These are phyloP conservation scores for Goniozus legneri DNA, from an alignment of 1,140 invertebrate genomes.

Conservation along the genomic window DNA sequence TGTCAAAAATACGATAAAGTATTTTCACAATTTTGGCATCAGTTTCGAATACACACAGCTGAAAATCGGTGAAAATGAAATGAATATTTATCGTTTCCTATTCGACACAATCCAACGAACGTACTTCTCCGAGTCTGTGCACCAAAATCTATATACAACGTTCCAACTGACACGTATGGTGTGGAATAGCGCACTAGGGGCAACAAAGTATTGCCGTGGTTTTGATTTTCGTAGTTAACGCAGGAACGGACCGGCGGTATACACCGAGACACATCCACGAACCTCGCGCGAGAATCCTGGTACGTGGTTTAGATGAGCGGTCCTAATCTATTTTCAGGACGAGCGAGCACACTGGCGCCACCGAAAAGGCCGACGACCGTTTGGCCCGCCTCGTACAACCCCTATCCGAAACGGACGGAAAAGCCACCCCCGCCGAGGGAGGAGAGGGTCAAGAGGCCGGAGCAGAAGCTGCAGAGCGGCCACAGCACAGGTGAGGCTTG, in stretches of 20 bases:
- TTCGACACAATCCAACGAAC: too few species aligned
- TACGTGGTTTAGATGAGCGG: slow-evolving; percentile 41
- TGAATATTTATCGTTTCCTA: too few species aligned
- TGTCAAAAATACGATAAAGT: too few species aligned
- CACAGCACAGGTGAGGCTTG: slow-evolving; percentile 45
- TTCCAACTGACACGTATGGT: slow-evolving; percentile 30
- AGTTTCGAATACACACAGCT: too few species aligned
- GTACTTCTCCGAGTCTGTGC: too few species aligned
- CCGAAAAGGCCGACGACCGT: slow-evolving; percentile 41
- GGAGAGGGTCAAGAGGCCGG: slow-evolving; percentile 38
- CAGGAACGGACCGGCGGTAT: not conserved
- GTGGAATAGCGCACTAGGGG: slow-evolving; percentile 28
- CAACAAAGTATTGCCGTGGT: not conserved
- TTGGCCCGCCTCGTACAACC: slow-evolving; percentile 41
- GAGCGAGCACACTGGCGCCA: slow-evolving; percentile 40
- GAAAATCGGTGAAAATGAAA: too few species aligned
- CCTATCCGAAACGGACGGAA: slow-evolving; percentile 46
- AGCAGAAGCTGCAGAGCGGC: slow-evolving; percentile 37
- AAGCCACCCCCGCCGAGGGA: slow-evolving; percentile 37
- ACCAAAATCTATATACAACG: too few species aligned
- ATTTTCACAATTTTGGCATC: too few species aligned
- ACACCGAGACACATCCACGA: not conserved
- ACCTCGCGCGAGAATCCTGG: slow-evolving; percentile 15
- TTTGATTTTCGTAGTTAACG: not conserved
- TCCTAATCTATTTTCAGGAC: slow-evolving; percentile 49